Conservation (phyloP, 2,888 invertebrate genomes). For the Eupithecia centaureata region DNA sequence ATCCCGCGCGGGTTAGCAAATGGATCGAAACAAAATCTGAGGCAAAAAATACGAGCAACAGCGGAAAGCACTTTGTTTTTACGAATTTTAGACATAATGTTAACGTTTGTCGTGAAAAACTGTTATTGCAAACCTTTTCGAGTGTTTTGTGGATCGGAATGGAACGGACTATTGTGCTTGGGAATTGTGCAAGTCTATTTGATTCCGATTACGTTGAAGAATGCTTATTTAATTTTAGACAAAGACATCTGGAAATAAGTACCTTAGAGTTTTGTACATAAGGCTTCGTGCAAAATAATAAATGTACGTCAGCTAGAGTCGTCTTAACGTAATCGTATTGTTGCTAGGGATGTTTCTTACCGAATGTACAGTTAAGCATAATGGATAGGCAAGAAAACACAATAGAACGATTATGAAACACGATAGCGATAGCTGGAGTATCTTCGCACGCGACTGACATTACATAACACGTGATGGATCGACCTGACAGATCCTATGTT, state of each 20-base stretch:
- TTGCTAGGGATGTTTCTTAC: neutral
- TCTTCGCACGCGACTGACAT: neutral
- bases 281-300: neutral
- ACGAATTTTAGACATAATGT: conserved; percentile 21
- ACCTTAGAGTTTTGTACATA: neutral
- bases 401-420: neutral
- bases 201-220: neutral
- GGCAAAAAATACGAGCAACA: conserved; percentile 21
- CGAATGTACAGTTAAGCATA: no score
- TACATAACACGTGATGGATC: neutral
- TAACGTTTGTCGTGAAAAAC: conserved; percentile 19
- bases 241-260: neutral
- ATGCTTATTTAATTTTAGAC: neutral
- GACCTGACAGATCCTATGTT: neutral
- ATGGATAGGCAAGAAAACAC: no score
- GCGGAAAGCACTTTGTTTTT: conserved; percentile 25
- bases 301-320: neutral
- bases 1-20: conserved; percentile 25
- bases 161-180: neutral
- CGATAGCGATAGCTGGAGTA: neutral
- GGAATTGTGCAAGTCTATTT: neutral
- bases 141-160: conserved; percentile 6
- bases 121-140: conserved; percentile 23
- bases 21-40: conserved; percentile 27
- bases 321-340: neutral